Base-by-base conservation (phyloP, 2,113 vertebrate genomes). In the Tympanuchus pallidicinctus region DNA sequence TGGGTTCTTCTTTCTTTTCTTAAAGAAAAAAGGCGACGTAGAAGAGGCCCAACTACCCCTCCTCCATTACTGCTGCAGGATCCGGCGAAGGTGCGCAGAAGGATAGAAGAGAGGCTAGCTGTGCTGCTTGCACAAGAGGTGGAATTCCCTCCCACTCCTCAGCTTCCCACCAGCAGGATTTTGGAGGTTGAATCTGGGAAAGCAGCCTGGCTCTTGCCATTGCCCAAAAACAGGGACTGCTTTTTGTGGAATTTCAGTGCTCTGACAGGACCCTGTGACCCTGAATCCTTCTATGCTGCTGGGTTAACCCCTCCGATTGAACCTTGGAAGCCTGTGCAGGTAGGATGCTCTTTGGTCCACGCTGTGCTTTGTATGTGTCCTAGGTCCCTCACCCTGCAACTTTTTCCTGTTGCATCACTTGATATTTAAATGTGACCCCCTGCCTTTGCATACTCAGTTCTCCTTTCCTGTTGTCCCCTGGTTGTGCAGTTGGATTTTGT, bases 191-290 rank as follows among this genome's bases (percentile, higher is more conserved):
- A 91, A 70, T 43, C 82, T 16, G 66, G 61, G 65, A 86, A 84
- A 78, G 81, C 94, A 36, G 14, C 86, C 56, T 95, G 96, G 95
- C 77, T 56, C 32, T 67, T 95, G 40, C 91, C 61, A 1, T 63
- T 67, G 2, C 64, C 93, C 8, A 28, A 72, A 69, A 63, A 47
- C 17, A 95, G 84, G 18, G 88, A 74, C 40, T 96, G 97, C 75
- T 97, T 97, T 42, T 97, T 99, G 42, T 99, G 99, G 99, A 96
- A 98, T 52, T 97, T 97, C 96, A 99, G 99, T 32, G 61, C 98
- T 18, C 97, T 99, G 87, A 95, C 92, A 4, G 95, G 88, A 13
- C 81, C 76, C 64, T 89, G 63, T 82, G 86, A 94, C 8, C 24
- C 30, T 1, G 96, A 94, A 6, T 96, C 95, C 22, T 99, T 98